Evolutionary conservation across 2,113 vertebrate genomes (phyloP), one percentile per base, ranked within the genome.

Genomic region (Paramisgurnus dabryanus): DNA sequence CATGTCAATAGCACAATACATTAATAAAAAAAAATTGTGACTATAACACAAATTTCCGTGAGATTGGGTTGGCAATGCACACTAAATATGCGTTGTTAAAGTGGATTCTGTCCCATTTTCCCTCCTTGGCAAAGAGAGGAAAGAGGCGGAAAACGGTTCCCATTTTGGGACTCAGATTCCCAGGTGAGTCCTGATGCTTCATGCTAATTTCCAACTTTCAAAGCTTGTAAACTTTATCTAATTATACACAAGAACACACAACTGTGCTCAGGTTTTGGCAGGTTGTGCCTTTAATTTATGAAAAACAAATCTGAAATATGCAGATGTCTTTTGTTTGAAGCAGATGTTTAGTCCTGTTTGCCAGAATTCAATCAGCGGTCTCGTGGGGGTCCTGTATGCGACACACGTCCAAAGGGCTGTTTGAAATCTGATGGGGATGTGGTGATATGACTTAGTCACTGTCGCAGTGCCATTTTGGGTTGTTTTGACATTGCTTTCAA

Each of bases 281-380:
- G 95, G 94, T 96, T 97, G 95, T 89, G 89, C 94, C 93, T 95
- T 96, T 98, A 97, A 98, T 98, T 98, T 97, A 98, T 98, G 96
- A 96, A 98, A 97, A 97, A 96, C 96, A 97, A 98, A 97, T 97
- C 94, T 96, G 95, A 98, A 96, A 96, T 98, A 98, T 98, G 96
- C 96, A 98, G 97, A 98, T 98, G 97, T 95, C 96, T 97, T 97
- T 98, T 97, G 97, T 98, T 96, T 96, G 95, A 97, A 97, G 95
- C 97, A 98, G 96, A 96, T 98, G 97, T 97, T 98, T 94, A 92
- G 94, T 94, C 91, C 82, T 82, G 91, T 90, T 95, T 96, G 96
- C 96, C 96, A 98, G 95, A 94, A 95, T 96, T 95, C 95, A 97
- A 97, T 98, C 96, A 96, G 94, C 88, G 92, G 85, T 93, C 95